phyloP scores from a whole-genome alignment of 2,888 invertebrate genomes.

The Apodemia duryi region DNA sequence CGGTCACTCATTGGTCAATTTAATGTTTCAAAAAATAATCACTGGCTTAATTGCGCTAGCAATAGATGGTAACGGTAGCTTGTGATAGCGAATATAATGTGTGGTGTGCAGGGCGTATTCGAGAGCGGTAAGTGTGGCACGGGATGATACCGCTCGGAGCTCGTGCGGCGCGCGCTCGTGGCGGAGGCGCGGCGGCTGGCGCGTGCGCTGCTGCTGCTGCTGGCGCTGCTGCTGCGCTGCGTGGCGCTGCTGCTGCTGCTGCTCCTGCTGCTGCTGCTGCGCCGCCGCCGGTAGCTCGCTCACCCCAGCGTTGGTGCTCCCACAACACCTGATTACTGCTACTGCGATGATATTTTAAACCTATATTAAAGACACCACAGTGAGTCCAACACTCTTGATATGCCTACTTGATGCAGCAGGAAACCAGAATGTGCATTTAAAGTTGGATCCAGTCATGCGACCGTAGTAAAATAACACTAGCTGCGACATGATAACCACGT shows the following conservation, averaged over 20 bases:
- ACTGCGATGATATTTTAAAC: not conserved
- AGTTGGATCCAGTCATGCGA: no score
- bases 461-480: no score
- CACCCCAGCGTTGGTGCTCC: not conserved
- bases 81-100: no score
- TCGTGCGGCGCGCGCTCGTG: conserved; percentile 47
- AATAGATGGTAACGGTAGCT: no score
- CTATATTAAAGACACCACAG: not conserved
- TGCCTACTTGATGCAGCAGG: not conserved
- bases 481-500: no score
- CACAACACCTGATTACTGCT: not conserved
- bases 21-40: no score
- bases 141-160: conserved; percentile 74
- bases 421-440: no score
- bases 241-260: conserved; percentile 38
- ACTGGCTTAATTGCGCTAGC: no score
- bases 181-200: conserved; percentile 40
- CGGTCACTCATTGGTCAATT: no score
- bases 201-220: conserved; percentile 30
- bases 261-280: conserved; percentile 30
- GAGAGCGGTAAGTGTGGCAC: conserved; percentile 94
- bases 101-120: conserved; percentile 82
- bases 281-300: conserved; percentile 28
- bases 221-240: conserved; percentile 38
- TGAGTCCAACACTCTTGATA: not conserved